phyloP scores from a whole-genome alignment of 2,113 vertebrate genomes.

The Tiliqua scincoides region DNA sequence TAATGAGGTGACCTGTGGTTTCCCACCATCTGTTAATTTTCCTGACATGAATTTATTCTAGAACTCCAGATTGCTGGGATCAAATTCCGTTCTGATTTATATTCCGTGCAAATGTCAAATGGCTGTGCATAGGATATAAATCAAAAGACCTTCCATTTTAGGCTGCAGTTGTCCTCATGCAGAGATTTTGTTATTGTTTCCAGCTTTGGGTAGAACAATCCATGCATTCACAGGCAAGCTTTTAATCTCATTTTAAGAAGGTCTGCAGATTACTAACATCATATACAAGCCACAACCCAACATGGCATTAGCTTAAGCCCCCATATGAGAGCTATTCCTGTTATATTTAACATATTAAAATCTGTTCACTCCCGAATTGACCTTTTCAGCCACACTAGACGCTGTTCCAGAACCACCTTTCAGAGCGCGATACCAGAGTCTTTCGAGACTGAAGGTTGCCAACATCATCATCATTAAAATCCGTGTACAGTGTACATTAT shows the following conservation, averaged over 20 bases:
- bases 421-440: too few species aligned
- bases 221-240: background rate
- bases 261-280: background rate
- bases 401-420: too few species aligned
- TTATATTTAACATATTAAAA: too few species aligned
- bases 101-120: background rate
- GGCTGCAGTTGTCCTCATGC: background rate
- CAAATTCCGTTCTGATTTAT: background rate
- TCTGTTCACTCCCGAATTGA: too few species aligned
- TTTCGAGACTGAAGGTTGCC: too few species aligned
- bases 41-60: background rate
- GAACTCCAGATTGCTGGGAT: background rate
- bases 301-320: background rate
- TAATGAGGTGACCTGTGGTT: background rate
- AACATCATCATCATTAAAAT: too few species aligned
- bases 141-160: background rate
- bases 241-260: background rate
- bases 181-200: background rate
- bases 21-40: background rate
- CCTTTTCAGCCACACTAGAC: too few species aligned
- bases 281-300: background rate
- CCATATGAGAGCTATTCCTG: too few species aligned
- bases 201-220: background rate
- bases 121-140: background rate
- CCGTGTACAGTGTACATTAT: too few species aligned